These are phyloP conservation scores for Heliconius congener DNA, from an alignment of 1,140 invertebrate genomes.

Conservation along the genomic window DNA sequence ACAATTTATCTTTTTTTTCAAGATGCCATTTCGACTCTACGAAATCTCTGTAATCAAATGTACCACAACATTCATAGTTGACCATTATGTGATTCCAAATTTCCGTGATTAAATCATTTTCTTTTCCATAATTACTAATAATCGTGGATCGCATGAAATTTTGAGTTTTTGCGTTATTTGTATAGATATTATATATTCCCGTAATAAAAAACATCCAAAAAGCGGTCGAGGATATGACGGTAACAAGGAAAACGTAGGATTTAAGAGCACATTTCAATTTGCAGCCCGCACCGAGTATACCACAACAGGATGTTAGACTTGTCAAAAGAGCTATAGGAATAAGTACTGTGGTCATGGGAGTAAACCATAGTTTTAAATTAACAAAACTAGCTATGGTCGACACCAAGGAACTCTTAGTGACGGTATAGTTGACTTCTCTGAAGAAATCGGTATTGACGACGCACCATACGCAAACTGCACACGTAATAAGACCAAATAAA, in stretches of 20 bases:
- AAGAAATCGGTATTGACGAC: constrained; percentile 68
- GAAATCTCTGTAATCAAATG: constrained; percentile 58
- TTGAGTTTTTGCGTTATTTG: constrained; percentile 54
- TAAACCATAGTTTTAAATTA: constrained; percentile 65
- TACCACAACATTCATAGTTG: constrained; percentile 68
- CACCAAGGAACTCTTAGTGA: constrained; percentile 61
- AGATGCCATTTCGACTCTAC: constrained; percentile 53
- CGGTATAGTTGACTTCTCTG: constrained; percentile 63
- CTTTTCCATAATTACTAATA: constrained; percentile 56
- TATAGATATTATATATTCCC: constrained; percentile 66
- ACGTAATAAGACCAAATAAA: constrained; percentile 52
- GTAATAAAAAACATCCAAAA: constrained; percentile 69
- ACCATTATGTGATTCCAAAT: constrained; percentile 68
- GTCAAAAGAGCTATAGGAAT: constrained; percentile 53
- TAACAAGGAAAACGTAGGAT: constrained; percentile 67
- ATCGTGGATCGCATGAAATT: constrained; percentile 52
- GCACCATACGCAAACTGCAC: constrained; percentile 67
- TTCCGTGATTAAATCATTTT: constrained; percentile 62
- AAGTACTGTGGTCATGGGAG: constrained; percentile 60
- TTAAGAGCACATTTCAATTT: constrained; percentile 68
- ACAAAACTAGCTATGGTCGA: constrained; percentile 58
- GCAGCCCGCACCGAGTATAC: constrained; percentile 66
- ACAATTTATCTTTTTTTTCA: constrained; percentile 50
- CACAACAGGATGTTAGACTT: constrained; percentile 69
- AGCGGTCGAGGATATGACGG: constrained; percentile 47